These are phyloP conservation scores for Dolichallabes microphthalmus DNA, from an alignment of 2,113 vertebrate genomes.

Conservation along the genomic window DNA sequence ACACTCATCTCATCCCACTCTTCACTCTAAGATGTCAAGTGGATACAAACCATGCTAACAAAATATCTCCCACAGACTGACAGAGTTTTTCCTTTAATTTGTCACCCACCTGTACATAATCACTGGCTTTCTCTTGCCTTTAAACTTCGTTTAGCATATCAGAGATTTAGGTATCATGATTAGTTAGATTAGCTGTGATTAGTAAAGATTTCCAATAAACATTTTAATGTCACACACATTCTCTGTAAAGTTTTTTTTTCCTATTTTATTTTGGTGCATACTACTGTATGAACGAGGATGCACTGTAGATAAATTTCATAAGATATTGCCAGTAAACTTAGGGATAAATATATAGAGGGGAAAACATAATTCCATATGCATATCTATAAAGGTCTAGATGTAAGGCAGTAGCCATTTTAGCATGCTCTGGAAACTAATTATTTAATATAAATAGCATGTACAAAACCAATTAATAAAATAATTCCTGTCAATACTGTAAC, in stretches of 20 bases:
- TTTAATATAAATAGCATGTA: constrained; percentile 46
- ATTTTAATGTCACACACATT: background rate
- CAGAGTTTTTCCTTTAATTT: background rate
- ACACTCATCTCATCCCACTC: background rate
- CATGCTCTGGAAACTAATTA: constrained; percentile 2
- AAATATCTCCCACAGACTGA: background rate
- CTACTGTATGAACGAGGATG: background rate
- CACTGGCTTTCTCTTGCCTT: constrained; percentile 66
- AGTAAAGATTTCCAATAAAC: background rate
- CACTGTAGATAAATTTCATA: background rate
- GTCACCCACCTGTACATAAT: constrained; percentile 37
- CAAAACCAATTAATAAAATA: constrained; percentile 52
- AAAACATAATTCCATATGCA: background rate
- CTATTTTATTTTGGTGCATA: background rate
- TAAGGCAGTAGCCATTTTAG: constrained; percentile 1
- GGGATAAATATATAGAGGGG: background rate
- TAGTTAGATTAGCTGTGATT: background rate
- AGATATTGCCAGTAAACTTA: background rate
- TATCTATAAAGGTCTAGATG: background rate
- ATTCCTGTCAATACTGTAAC: constrained; percentile 90
- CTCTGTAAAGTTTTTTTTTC: background rate
- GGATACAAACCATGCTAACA: background rate
- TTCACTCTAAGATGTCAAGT: background rate
- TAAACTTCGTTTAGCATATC: background rate
- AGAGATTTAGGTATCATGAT: background rate